Base-by-base conservation (phyloP, 92 coral and sea anemone species). In the Bergia sp. region DNA sequence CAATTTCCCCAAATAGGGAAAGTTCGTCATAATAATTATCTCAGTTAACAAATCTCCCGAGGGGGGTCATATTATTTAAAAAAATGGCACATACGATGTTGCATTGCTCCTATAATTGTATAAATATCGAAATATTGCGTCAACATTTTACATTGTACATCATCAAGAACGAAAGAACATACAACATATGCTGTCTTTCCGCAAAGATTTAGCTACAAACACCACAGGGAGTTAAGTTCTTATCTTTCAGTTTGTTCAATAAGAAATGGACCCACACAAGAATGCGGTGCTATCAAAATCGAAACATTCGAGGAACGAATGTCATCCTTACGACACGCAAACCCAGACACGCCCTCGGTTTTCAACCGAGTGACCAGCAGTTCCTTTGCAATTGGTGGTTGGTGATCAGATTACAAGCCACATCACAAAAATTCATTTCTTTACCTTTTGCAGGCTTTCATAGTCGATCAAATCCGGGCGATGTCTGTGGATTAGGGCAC, bases 401-500 rank as follows among this genome's bases (percentile, higher is more conserved):
- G 45, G 50, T 21, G 42, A 84, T 84, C 79, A 69, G 13, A 36
- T 84, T 84, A 44, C 87, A 69, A 80, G 16, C 29, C 41, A 47
- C 5, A 23, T 29, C 44, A 44, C 16, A 40, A 42, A 69, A 84
- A 45, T 84, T 7, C 13, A 73, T 78, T 82, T 77, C 80, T 98
- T 82, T 77, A 97, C 99, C 99, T 97, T 94, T 86, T 95, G 92
- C 13, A 97, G 94, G 23, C 93, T 85, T 49, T 94, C 93, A 80
- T 97, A 97, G 58, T 97, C 91, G 77, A 97, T 91, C 73, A 97
- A 92, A 80, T 97, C 99, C 73, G 99, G 99, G 44, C 99, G 94
- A 89, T 97, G 99, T 18, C 99, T 94, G 90, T 95, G 99, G 85
- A 97, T 97, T 36, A 97, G 93, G 29, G 99, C 99, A 88, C 99